Evolutionary conservation across 2,797 vertebrate genomes (phyloP), one percentile per base, ranked within the genome.

Genomic region (Myotis myotis): DNA sequence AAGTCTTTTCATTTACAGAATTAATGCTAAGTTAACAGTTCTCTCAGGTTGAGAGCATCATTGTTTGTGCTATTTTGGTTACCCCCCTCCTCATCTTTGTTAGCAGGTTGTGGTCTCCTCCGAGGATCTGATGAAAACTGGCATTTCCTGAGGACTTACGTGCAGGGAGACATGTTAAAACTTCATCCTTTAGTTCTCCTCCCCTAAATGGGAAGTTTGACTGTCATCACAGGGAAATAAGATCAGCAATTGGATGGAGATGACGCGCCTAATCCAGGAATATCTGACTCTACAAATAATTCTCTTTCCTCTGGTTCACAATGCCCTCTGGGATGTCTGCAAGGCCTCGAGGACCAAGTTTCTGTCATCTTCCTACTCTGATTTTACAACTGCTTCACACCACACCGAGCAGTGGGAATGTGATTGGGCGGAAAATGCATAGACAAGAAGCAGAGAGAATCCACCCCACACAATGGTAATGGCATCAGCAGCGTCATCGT

Each of bases 221-320:
- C 6, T 33, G 80, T 53, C 38, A 84, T 12, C 11, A 4, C 0
- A 2, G 60, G 30, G 25, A 76, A 44, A 62, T 2, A 4, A 72
- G 25, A 12, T 30, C 6, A 55, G 16, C 3, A 20, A 64, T 64
- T 72, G 7, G 36, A 53, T 3, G 13, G 22, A 76, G 36, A 71
- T 10, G 49, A 7, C 1, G 33, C 0, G 2, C 17, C 55, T 30
- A 25, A n/a, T 0, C 20, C 11, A 17, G 36, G 64, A 72, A 38
- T 20, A 25, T 6, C 71, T 64, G 44, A n/a, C 20, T 16, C 25
- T 72, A 47, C 22, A 79, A 22, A 36, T 16, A 53, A 25, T 19
- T 10, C 55, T 57, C 41, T 30, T 76, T 51, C 17, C 13, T 30
- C 17, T 70, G 44, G 17, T 22, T 23, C 1, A 6, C 0, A 1